Base-by-base conservation (phyloP, 2,113 vertebrate species). In the Acrocephalus arundinaceus region DNA sequence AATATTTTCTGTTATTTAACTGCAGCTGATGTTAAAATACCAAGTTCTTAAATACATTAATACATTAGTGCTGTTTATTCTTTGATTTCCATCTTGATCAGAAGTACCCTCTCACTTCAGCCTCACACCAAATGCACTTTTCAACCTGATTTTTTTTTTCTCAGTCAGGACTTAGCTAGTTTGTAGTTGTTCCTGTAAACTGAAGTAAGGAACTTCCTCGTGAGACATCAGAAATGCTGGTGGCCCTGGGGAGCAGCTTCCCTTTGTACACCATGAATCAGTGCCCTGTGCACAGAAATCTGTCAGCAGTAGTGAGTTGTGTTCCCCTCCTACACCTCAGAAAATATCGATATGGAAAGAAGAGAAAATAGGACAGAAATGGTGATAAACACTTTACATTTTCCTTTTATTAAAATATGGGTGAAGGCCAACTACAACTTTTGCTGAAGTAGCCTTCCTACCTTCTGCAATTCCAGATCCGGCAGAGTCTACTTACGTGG, bases 241-340 rank as follows among this genome's bases (percentile, higher is more conserved):
- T 81, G 65, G 24, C 21, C 13, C 1, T 19, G 9, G 7, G 28
- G 10, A 68, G 54, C 61, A 67, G 24, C 37, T 72, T 85, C 20
- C 43, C 35, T 35, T 35, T 2, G 3, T 0, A 0, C 0, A 1
- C 31, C 0, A 0, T 45, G 39, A 28, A 33, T 63, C 17, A 3
- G 30, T 11, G 0, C 63, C 7, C 55, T 33, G 35, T 49, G 21
- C 0, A 0, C 46, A 45, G 67, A 62, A 66, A 33, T 51, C 25
- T 68, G 13, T 37, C 35, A 22, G 27, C 54, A 49, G 39, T 24
- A 33, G 18, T 1, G 1, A n/a, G 3, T 28, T 0, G 0, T 61
- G 10, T 46, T 10, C 4, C 5, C 21, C 46, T 82, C 37, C 15
- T 76, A 11, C 17, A n/a, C 5, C 30, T 87, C 54, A 52, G 21